phyloP scores from a whole-genome alignment of 2,113 vertebrate species.

The Ivindomyrus marchei region DNA sequence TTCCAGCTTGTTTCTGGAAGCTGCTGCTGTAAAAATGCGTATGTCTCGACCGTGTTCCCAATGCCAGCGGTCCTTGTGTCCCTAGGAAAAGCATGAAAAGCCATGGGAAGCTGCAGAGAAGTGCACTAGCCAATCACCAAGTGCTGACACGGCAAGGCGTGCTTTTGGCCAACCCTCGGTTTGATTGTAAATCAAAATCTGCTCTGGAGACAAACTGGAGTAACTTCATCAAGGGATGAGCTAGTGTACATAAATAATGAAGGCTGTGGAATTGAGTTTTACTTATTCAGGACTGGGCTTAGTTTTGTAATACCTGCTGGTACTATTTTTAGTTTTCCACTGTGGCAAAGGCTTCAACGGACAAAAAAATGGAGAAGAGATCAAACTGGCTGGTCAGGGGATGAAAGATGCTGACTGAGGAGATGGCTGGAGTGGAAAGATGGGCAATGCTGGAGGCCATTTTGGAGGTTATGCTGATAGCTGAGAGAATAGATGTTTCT shows the following conservation, averaged over 20 bases:
- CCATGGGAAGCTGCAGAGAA: background rate
- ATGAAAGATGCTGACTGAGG: background rate
- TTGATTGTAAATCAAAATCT: slow-evolving; percentile 63
- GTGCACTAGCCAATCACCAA: background rate
- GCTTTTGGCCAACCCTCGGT: background rate
- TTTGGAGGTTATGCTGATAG: background rate
- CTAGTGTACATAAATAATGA: slow-evolving; percentile 68
- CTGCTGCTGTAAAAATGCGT: background rate
- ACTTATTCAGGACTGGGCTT: slow-evolving; percentile 67
- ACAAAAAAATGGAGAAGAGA: background rate
- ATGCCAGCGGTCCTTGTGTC: background rate
- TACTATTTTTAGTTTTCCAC: slow-evolving; percentile 45
- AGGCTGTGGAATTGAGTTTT: slow-evolving; percentile 68
- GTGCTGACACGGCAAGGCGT: background rate
- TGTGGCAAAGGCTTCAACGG: slow-evolving; percentile 21
- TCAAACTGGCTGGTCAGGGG: background rate
- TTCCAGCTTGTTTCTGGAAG: slow-evolving; percentile 12
- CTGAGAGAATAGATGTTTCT: no score
- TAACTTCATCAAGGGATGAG: slow-evolving; percentile 69
- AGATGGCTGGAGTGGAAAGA: background rate
- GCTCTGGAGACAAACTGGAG: slow-evolving; percentile 61
- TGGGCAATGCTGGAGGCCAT: background rate
- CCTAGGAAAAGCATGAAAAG: background rate
- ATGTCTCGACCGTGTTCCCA: background rate
- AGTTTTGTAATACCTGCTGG: slow-evolving; percentile 55